Evolutionary conservation across 2,888 invertebrate species (phyloP).

Genomic region (Chelonus formosanus): DNA sequence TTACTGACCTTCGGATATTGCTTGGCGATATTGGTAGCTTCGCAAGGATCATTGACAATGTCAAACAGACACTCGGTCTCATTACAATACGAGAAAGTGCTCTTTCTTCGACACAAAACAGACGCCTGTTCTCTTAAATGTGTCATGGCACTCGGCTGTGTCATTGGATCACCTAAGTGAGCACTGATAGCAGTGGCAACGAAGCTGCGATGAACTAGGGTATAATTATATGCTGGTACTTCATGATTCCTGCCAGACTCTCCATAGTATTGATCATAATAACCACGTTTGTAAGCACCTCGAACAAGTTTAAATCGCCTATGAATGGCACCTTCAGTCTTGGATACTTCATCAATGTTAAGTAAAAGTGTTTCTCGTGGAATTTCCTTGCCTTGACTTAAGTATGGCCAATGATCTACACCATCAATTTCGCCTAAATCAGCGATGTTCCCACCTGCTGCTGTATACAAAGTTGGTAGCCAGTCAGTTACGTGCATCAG

Average conservation of each 20-base stretch:
- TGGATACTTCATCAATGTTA: slow-evolving; percentile 66
- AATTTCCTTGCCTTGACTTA: slow-evolving; percentile 60
- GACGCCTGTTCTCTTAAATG: slow-evolving; percentile 53
- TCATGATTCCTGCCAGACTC: slow-evolving; percentile 53
- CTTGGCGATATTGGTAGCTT: slow-evolving; percentile 73
- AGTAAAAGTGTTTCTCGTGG: slow-evolving; percentile 66
- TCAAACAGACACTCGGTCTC: slow-evolving; percentile 77
- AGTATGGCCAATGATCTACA: slow-evolving; percentile 66
- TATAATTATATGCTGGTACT: slow-evolving; percentile 51
- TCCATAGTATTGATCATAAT: slow-evolving; percentile 58
- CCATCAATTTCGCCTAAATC: slow-evolving; percentile 65
- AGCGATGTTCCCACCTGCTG: slow-evolving; percentile 67
- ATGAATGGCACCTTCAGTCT: slow-evolving; percentile 58
- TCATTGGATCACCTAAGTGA: slow-evolving; percentile 57
- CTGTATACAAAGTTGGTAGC: slow-evolving; percentile 74
- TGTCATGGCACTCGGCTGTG: slow-evolving; percentile 57
- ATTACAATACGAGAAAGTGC: slow-evolving; percentile 53
- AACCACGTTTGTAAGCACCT: slow-evolving; percentile 52
- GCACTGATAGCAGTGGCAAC: slow-evolving; percentile 56
- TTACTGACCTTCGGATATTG: slow-evolving; percentile 55
- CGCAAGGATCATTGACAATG: slow-evolving; percentile 81
- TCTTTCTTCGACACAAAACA: slow-evolving; percentile 48
- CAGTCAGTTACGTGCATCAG: slow-evolving; percentile 76
- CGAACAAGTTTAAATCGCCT: slow-evolving; percentile 57
- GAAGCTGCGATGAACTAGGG: slow-evolving; percentile 51